Evolutionary conservation across 2,888 invertebrate genomes (phyloP), one percentile per base, ranked within the genome.

Genomic region (Melitaea athalia): DNA sequence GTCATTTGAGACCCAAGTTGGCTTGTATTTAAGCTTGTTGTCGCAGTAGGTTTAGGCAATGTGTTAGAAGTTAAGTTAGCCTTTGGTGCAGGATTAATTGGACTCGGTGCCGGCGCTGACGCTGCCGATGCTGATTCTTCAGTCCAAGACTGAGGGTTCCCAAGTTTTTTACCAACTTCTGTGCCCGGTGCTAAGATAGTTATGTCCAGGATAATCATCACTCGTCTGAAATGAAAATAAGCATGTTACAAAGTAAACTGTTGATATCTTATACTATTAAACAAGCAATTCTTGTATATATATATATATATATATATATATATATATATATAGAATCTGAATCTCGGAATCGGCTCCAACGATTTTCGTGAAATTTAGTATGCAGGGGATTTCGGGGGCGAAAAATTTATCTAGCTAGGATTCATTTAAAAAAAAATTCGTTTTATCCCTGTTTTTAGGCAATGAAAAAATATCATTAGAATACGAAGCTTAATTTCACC

Each of bases 121-220:
- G 83, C 73, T 3, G 81, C 74, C 3, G 84, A 77, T 0, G 50
- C 24, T 17, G 82, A 77, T 24, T 89, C 88, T 72, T 90, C 91
- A 0, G 93, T 91, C 78, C 94, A 94, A 0, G 97, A 96, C 76
- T 95, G 94, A 0, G 98, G 98, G 79, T 95, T 95, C 0, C 98
- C 98, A 69, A 99, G 94, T 86, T 95, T 96, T 68, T 88, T 88
- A 0, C 95, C 95, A 1, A 98, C 95, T 80, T 95, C 94, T 31
- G 88, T 84, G 0, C 98, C 98, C 33, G 95, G 91, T 53, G 94
- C 94, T 33, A 98, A 74, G 11, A 98, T 94, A 33, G 95, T 95
- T 59, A 98, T 78, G 68, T 96, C 97, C 70, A 98, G 85, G 63
- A 99, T 95, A 6, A 99, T 96, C 87, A 99, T 94, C 0, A 99